A percentile compares a stretch with the other conserved stretches of the same genome.
phyloP scores from a whole-genome alignment of 2,888 invertebrate species.

The Patella depressa region DNA sequence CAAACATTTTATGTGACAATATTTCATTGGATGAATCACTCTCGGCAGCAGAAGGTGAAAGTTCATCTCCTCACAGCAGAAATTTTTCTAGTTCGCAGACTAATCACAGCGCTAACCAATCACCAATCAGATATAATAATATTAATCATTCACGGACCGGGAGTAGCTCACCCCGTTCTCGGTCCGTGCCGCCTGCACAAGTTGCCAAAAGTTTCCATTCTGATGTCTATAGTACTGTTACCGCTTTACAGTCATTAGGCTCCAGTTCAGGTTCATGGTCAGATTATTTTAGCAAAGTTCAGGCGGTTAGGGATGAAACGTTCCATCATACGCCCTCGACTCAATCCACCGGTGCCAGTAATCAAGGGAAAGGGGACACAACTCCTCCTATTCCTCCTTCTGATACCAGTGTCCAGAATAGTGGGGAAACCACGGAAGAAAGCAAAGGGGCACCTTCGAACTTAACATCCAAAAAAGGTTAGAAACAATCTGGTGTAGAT shows the following conservation, averaged over 20 bases:
- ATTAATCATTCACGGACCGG: background rate
- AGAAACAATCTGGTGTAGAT: background rate
- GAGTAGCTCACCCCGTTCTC: slow-evolving; percentile 23
- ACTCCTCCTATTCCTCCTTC: background rate
- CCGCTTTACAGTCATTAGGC: slow-evolving; percentile 66
- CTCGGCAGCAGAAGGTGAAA: slow-evolving; percentile 23
- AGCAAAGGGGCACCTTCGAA: background rate
- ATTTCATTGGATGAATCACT: background rate
- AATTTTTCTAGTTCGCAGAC: slow-evolving; percentile 20
- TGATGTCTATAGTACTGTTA: slow-evolving; percentile 68
- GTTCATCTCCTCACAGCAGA: slow-evolving; percentile 4
- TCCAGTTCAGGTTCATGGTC: slow-evolving; percentile 51
- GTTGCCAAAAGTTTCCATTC: slow-evolving; percentile 62
- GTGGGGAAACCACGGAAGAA: slow-evolving; percentile 6
- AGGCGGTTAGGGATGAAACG: slow-evolving; percentile 63
- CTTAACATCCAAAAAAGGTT: background rate
- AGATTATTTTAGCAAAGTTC: slow-evolving; percentile 64
- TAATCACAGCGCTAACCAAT: slow-evolving; percentile 24
- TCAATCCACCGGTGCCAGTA: background rate
- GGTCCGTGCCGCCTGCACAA: slow-evolving; percentile 42
- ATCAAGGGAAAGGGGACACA: background rate
- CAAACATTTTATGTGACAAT: background rate
- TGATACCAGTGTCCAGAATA: background rate
- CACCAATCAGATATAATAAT: slow-evolving; percentile 17
- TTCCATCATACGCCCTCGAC: background rate